Evolutionary conservation across 2,888 invertebrate species (phyloP).

Genomic region (Nysson spinosus): DNA sequence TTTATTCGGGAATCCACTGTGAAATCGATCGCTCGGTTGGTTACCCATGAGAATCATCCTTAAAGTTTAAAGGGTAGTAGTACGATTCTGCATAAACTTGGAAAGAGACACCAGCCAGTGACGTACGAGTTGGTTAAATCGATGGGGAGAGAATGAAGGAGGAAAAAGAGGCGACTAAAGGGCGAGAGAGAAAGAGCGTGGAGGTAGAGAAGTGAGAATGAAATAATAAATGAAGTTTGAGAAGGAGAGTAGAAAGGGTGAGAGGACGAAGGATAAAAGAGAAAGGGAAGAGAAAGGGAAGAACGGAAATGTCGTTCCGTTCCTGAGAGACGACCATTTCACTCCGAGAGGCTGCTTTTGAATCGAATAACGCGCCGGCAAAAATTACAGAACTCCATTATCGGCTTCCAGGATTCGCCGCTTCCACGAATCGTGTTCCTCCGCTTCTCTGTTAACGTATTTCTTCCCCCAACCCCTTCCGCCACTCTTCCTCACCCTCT

Average conservation of each 20-base stretch:
- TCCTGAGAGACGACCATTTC: slow-evolving; percentile 21
- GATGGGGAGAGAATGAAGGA: neutral
- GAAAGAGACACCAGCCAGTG: slow-evolving; percentile 6
- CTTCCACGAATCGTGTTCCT: slow-evolving; percentile 11
- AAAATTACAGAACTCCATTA: slow-evolving; percentile 53
- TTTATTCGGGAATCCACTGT: slow-evolving; percentile 33
- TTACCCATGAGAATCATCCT: slow-evolving; percentile 13
- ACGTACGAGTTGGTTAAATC: too few relatives aligned
- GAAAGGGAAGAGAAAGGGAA: slow-evolving; percentile 9
- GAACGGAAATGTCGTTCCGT: slow-evolving; percentile 29
- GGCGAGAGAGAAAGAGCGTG: neutral
- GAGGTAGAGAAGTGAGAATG: neutral
- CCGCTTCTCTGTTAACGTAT: slow-evolving; percentile 20
- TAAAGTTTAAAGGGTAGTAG: slow-evolving; percentile 43
- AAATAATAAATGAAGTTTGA: neutral
- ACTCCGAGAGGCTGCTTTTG: slow-evolving; percentile 14
- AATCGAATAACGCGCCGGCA: slow-evolving; percentile 37
- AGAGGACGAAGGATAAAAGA: neutral
- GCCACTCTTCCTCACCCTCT: neutral
- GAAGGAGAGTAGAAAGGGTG: neutral
- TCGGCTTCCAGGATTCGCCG: slow-evolving; percentile 32
- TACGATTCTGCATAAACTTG: slow-evolving; percentile 37
- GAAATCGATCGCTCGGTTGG: slow-evolving; percentile 42
- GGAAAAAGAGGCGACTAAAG: slow-evolving; percentile 1
- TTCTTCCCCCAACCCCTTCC: slow-evolving; percentile 7